Conservation (phyloP, 2,888 invertebrate species). For the Gastrophysa polygoni region DNA sequence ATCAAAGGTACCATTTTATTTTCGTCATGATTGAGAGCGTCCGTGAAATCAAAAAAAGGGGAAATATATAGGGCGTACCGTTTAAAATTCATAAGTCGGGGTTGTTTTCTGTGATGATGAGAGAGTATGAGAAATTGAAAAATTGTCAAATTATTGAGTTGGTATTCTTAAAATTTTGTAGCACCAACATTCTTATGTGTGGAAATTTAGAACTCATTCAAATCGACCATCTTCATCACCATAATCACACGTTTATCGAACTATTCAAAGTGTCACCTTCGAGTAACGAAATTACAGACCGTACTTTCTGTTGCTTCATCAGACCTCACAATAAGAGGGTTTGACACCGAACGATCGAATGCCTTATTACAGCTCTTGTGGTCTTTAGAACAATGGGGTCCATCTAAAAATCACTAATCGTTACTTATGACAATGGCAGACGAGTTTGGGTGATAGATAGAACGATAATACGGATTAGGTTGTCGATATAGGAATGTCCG, state of each 20-base stretch:
- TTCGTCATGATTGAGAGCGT: too few relatives aligned
- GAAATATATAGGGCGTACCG: too few relatives aligned
- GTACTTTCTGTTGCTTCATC: constrained; percentile 10
- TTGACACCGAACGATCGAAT: constrained; percentile 3
- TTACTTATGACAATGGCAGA: constrained; percentile 2
- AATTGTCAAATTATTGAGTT: too few relatives aligned
- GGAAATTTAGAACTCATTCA: neutral
- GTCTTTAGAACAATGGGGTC: neutral
- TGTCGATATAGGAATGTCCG: neutral
- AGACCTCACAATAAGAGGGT: constrained; percentile 9
- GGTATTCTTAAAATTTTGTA: too few relatives aligned
- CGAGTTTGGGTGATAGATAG: constrained; percentile 12
- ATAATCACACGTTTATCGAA: constrained; percentile 4
- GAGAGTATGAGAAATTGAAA: too few relatives aligned
- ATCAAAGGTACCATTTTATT: too few relatives aligned
- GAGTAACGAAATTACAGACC: constrained; percentile 13
- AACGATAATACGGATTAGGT: constrained; percentile 11
- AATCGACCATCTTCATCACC: constrained; percentile 6
- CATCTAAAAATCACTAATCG: constrained; percentile 7
- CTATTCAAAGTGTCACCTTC: constrained; percentile 9
- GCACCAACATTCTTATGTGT: neutral
- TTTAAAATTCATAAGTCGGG: too few relatives aligned
- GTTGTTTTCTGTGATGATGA: too few relatives aligned
- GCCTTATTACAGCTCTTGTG: constrained; percentile 8
- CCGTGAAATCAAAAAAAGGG: too few relatives aligned